Conservation (phyloP, 2,888 invertebrate species). For the Orchesella flavescens region DNA sequence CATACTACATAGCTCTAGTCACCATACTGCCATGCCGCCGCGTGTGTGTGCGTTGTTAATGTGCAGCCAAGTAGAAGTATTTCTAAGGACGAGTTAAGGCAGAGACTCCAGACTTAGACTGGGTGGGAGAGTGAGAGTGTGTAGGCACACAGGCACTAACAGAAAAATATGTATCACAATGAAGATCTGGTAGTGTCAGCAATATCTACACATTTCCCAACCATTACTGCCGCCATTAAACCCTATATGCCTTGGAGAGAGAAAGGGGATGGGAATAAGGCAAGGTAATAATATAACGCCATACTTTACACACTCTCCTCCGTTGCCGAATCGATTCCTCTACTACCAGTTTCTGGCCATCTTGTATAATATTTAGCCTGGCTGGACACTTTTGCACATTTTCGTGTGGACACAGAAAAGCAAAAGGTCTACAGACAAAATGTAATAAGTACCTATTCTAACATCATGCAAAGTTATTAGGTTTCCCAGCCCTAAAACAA, state of each 20-base stretch:
- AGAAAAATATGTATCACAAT: slow-evolving; percentile 46
- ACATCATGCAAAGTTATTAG: too few species aligned
- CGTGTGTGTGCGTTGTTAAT: slow-evolving; percentile 24
- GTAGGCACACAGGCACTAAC: too few species aligned
- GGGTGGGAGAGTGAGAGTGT: neutral
- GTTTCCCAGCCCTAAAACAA: too few species aligned
- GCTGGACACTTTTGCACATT: too few species aligned
- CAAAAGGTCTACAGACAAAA: too few species aligned
- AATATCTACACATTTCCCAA: slow-evolving; percentile 21
- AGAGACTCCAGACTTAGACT: neutral
- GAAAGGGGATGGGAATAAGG: neutral
- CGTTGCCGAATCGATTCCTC: neutral
- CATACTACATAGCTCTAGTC: too few species aligned
- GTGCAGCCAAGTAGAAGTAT: slow-evolving; percentile 13
- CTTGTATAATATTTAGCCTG: too few species aligned
- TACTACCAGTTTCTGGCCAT: neutral
- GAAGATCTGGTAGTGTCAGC: slow-evolving; percentile 35
- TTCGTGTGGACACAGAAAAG: too few species aligned
- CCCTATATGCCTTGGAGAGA: neutral
- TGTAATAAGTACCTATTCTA: too few species aligned
- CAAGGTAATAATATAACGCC: neutral
- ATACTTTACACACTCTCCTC: too few species aligned
- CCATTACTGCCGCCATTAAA: slow-evolving; percentile 43
- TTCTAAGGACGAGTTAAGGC: too few species aligned
- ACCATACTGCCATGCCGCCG: too few species aligned